phyloP scores from a whole-genome alignment of 2,113 vertebrate species.

The Argyrosomus japonicus region DNA sequence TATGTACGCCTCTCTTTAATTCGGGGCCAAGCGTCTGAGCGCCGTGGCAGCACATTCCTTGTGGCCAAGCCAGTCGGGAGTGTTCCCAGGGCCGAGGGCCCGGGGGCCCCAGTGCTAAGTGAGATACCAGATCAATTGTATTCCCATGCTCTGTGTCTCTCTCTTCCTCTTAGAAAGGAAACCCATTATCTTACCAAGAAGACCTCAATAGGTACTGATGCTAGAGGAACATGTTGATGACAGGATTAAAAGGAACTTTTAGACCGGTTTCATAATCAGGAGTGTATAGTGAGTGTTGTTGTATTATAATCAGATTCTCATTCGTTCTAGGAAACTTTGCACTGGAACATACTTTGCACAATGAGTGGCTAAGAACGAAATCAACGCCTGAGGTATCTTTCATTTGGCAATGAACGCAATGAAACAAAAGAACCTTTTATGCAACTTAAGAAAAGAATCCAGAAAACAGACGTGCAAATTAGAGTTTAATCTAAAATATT shows the following conservation, averaged over 20 bases:
- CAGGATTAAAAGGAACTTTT: slow-evolving; percentile 38
- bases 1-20: slow-evolving; percentile 82
- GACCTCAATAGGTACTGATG: slow-evolving; percentile 49
- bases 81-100: slow-evolving; percentile 80
- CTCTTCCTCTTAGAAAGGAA: slow-evolving; percentile 69
- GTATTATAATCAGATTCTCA: slow-evolving; percentile 10
- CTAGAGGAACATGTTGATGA: slow-evolving; percentile 65
- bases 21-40: slow-evolving; percentile 82
- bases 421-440: background rate
- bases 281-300: slow-evolving; percentile 22
- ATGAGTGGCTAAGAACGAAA: background rate
- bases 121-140: slow-evolving; percentile 83
- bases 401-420: background rate
- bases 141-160: slow-evolving; percentile 80
- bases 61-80: slow-evolving; percentile 78
- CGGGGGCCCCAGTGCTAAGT: slow-evolving; percentile 81
- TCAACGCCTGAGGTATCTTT: background rate
- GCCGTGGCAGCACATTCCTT: slow-evolving; percentile 83
- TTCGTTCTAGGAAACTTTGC: background rate
- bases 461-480: background rate
- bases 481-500: background rate
- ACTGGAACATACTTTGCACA: background rate
- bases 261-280: slow-evolving; percentile 17
- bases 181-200: slow-evolving; percentile 73
- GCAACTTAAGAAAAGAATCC: background rate